A percentile compares a stretch with the other conserved stretches of the same genome.
Evolutionary conservation across 1,140 invertebrate genomes (phyloP).

Genomic region (Lordiphosa clarofinis): DNA sequence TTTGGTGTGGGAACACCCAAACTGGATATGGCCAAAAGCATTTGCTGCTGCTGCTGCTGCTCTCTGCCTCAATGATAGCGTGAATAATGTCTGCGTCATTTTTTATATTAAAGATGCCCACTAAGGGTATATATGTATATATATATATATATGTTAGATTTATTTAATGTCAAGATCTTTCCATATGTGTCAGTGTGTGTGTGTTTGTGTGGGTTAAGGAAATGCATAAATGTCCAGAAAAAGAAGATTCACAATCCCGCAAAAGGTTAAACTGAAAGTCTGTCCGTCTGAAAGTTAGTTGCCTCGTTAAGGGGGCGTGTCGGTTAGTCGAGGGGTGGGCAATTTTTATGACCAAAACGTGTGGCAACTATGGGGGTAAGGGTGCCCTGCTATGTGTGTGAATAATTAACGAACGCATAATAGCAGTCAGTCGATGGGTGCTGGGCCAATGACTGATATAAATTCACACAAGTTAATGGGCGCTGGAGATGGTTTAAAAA

Average conservation of each 20-base stretch:
- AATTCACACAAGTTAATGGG: conserved; percentile 75
- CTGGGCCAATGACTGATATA: conserved; percentile 66
- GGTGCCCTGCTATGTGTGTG: conserved; percentile 42
- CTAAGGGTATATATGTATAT: conserved; percentile 9
- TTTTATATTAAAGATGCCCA: conserved; percentile 36
- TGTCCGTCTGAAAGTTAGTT: conserved; percentile 37
- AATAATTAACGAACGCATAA: conserved; percentile 78
- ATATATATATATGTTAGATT: conserved; percentile 60
- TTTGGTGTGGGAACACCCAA: conserved; percentile 28
- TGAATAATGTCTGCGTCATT: conserved; percentile 76
- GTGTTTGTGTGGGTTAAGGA: conserved; percentile 15
- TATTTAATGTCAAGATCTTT: conserved; percentile 73
- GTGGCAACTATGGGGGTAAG: conserved; percentile 23
- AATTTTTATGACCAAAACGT: conserved; percentile 74
- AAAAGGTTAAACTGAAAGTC: conserved; percentile 55
- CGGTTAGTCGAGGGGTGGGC: conserved; percentile 30
- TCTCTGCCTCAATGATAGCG: conserved; percentile 60
- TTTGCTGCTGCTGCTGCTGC: conserved; percentile 7
- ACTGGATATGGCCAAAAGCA: conserved; percentile 32
- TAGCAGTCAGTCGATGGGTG: conserved; percentile 48
- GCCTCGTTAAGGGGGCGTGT: conserved; percentile 67
- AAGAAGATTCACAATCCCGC: conserved; percentile 32
- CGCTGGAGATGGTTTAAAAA: conserved; percentile 63
- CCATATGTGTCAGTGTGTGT: conserved; percentile 42
- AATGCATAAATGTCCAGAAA: conserved; percentile 61